A percentile compares a stretch with the other conserved stretches of the same genome.
Evolutionary conservation across 2,888 invertebrate species (phyloP).

Genomic region (Odontothrips loti): DNA sequence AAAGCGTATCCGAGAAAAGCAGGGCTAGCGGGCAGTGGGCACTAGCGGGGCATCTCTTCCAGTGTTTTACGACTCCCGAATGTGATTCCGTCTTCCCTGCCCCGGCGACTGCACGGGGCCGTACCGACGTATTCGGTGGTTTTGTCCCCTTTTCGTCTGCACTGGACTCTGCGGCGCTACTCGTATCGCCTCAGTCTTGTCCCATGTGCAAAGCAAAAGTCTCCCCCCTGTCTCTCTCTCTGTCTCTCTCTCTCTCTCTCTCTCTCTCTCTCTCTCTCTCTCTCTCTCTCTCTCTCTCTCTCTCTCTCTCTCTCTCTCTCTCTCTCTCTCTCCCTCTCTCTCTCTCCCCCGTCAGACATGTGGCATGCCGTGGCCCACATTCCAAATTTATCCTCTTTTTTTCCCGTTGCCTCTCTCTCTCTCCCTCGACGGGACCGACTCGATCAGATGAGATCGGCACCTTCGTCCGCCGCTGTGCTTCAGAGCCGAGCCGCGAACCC

Average conservation of each 20-base stretch:
- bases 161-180: no score
- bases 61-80: background rate
- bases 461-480: background rate
- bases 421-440: background rate
- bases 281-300: no score
- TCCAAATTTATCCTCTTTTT: conserved; percentile 18
- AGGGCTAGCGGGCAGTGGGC: background rate
- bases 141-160: no score
- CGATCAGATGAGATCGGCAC: background rate
- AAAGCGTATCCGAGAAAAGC: background rate
- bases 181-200: no score
- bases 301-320: background rate
- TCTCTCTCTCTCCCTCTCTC: background rate
- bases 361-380: background rate
- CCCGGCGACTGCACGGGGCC: no score
- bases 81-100: background rate
- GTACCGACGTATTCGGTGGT: no score
- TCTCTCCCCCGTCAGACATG: background rate
- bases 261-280: background rate
- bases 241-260: background rate
- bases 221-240: background rate
- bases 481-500: no score
- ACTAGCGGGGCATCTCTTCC: no score
- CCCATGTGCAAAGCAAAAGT: background rate
- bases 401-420: conserved; percentile 3